Base-by-base conservation (phyloP, 2,888 invertebrate genomes). In the Criorhina ranunculi region DNA sequence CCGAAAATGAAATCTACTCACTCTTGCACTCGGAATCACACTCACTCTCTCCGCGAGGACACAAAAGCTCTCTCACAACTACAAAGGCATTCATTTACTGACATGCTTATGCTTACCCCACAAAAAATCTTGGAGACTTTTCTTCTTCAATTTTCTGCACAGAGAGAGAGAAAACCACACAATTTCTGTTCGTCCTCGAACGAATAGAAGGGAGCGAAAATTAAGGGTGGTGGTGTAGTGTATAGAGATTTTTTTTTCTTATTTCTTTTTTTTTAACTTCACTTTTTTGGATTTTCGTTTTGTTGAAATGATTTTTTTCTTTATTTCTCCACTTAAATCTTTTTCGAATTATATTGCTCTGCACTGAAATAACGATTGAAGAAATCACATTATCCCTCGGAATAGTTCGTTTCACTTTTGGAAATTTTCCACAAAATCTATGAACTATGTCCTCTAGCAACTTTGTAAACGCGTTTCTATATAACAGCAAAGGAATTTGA, bases 141-240 rank as follows among this genome's bases (percentile, higher is more conserved):
- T 42, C 17, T 35, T n/a, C 35, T 62, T 40, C 19, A 8, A 9
- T 53, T 40, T 55, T 70, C 55, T 70, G 46, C 62, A 69, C 42
- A 46, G 37, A 64, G 42, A 24, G 31, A 44, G 15, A 40, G 55
- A 62, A 29, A 44, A 12, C 17, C 17, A 62, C 42, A 66, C 60
- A 44, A 46, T 55, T 64, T 57, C 44, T 17, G 37, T 60, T 76
- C 44, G 77, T 72, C 66, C 66, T 82, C 77, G 66, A 82, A 40
- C 37, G 62, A 59, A 55, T 55, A 29, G 17, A 59, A 53, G 70
- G 73, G 17, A 72, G 17, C 59, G 66, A 46, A 78, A 78, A 64
- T 75, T 79, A 79, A 83, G 83, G 83, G 83, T 83, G 78, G 83
- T 78, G 78, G 67, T 83, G 79, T 79, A 83, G 78, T 83, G 78